Conservation (phyloP, 2,797 vertebrate species). For the Micromesistius poutassou region DNA sequence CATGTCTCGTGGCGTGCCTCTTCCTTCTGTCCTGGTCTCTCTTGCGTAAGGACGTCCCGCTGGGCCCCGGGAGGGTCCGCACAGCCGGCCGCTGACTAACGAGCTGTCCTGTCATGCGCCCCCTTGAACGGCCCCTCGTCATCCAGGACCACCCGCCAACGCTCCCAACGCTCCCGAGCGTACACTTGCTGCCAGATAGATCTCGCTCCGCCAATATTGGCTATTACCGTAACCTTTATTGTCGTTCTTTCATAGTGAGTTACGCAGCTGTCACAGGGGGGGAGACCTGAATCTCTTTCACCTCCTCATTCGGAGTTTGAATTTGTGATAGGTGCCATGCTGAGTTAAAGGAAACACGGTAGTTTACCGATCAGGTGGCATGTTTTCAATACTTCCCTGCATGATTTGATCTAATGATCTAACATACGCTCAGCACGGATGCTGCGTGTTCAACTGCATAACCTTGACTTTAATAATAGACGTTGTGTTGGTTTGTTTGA, state of each 20-base stretch:
- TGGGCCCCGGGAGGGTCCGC: slow-evolving; percentile 19
- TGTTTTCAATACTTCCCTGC: no score
- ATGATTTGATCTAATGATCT: no score
- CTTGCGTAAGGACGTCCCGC: slow-evolving; percentile 39
- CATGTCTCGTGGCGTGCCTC: slow-evolving; percentile 20
- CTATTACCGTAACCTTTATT: neutral
- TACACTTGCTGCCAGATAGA: slow-evolving; percentile 4
- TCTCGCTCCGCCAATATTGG: neutral
- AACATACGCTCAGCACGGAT: neutral
- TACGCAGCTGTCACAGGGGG: neutral
- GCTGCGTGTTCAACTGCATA: neutral
- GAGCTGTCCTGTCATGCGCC: slow-evolving; percentile 32
- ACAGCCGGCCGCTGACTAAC: slow-evolving; percentile 41
- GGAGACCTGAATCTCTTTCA: neutral
- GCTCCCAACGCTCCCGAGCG: slow-evolving; percentile 10
- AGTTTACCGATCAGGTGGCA: neutral
- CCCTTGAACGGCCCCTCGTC: slow-evolving; percentile 21
- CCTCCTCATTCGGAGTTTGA: neutral
- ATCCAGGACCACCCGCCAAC: slow-evolving; percentile 9
- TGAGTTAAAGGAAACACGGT: neutral
- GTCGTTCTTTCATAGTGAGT: neutral
- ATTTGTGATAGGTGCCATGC: neutral
- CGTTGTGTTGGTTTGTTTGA: neutral
- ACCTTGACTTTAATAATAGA: neutral
- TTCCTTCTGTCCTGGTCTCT: slow-evolving; percentile 27